Percentiles rank a stretch among this genome's conserved stretches.
Conservation (phyloP, 2,797 vertebrate species). For the Adelosebastes latens region DNA sequence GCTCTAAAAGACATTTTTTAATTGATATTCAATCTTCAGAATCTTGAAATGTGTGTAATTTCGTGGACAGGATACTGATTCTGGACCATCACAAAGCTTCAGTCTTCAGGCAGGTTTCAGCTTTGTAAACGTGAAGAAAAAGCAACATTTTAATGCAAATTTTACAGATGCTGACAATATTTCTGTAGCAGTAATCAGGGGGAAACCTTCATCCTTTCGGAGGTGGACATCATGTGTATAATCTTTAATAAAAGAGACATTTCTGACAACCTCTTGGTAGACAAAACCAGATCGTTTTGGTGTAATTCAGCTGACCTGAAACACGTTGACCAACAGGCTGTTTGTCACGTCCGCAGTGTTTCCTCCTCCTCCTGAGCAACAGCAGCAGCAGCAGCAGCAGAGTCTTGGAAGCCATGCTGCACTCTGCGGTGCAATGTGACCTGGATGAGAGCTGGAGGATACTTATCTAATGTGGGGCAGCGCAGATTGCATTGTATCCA, state of each 20-base stretch:
- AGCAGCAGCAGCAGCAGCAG: slow-evolving; percentile 16
- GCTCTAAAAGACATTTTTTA: too few species aligned
- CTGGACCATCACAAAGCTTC: neutral
- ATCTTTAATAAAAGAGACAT: neutral
- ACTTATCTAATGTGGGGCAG: slow-evolving; percentile 67
- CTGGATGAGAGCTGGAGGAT: slow-evolving; percentile 64
- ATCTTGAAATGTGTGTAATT: neutral
- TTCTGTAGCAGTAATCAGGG: neutral
- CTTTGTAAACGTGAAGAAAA: neutral
- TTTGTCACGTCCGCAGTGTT: neutral
- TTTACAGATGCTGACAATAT: neutral
- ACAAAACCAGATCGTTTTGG: too few species aligned
- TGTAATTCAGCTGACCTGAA: slow-evolving; percentile 14
- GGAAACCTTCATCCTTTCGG: neutral
- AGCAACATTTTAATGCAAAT: neutral
- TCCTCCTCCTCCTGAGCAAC: slow-evolving; percentile 34
- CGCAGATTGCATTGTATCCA: slow-evolving; percentile 64
- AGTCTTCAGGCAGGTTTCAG: neutral
- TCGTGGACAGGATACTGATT: neutral
- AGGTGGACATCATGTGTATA: neutral
- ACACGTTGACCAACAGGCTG: neutral
- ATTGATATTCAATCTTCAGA: too few species aligned
- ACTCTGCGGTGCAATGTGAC: slow-evolving; percentile 58
- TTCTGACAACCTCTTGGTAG: neutral
- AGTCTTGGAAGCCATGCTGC: slow-evolving; percentile 34